phyloP scores from a whole-genome alignment of 1,140 invertebrate genomes.

The Forficula auricularia region DNA sequence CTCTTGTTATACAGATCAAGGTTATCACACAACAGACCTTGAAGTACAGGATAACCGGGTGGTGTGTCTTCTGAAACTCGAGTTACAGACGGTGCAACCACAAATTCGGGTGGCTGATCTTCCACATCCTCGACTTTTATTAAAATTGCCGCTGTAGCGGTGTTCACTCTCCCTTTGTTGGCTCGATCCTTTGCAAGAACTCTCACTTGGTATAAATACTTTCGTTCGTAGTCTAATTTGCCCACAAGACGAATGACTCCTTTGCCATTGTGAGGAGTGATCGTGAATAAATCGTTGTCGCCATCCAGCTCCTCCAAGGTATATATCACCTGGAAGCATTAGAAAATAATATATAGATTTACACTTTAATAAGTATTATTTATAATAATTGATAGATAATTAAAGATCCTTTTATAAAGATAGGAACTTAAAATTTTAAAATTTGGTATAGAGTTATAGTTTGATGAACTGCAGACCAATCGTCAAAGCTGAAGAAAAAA shows the following conservation, averaged over 20 bases:
- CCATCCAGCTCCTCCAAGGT: constrained; percentile 56
- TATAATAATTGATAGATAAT: too few species aligned
- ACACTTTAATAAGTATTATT: too few species aligned
- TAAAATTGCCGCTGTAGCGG: constrained; percentile 71
- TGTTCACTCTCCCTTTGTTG: constrained; percentile 58
- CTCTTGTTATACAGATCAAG: too few species aligned
- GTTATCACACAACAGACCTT: constrained; percentile 40
- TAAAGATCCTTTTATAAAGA: too few species aligned
- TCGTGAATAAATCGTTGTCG: constrained; percentile 53
- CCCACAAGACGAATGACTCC: constrained; percentile 64
- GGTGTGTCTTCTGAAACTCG: constrained; percentile 70
- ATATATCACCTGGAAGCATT: constrained; percentile 26
- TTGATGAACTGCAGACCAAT: too few species aligned
- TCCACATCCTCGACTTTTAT: constrained; percentile 76
- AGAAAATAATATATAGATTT: not conserved
- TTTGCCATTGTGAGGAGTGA: constrained; percentile 70
- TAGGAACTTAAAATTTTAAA: not conserved
- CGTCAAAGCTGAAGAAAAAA: too few species aligned
- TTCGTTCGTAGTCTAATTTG: constrained; percentile 68
- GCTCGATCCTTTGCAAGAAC: constrained; percentile 71
- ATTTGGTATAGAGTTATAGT: too few species aligned
- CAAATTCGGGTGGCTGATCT: constrained; percentile 80
- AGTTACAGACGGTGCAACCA: constrained; percentile 67
- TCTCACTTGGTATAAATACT: constrained; percentile 71
- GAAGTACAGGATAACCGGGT: constrained; percentile 58